phyloP scores from a whole-genome alignment of 2,888 invertebrate species.

The Ophion costatus region DNA sequence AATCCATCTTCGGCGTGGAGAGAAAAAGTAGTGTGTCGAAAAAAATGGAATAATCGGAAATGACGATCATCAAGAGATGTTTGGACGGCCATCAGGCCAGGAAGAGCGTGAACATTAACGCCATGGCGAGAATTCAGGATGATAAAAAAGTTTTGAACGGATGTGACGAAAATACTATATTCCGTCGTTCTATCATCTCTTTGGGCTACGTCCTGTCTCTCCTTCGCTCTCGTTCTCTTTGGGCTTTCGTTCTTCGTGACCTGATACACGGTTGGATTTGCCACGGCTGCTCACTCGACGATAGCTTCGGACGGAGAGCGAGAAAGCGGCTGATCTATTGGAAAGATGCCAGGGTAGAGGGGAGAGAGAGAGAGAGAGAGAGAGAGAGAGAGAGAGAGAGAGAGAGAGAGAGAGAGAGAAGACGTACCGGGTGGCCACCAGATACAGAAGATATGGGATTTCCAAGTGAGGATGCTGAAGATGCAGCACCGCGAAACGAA shows the following conservation, averaged over 20 bases:
- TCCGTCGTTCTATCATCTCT: conserved; percentile 21
- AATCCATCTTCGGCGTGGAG: conserved; percentile 24
- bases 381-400: conserved; percentile 38
- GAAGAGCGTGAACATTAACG: background rate
- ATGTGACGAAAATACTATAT: conserved; percentile 46
- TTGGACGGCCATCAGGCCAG: conserved; percentile 15
- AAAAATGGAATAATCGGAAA: conserved; percentile 53
- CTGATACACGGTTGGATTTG: conserved; percentile 52
- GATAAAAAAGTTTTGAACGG: conserved; percentile 41
- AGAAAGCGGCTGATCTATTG: background rate
- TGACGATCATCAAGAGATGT: conserved; percentile 50
- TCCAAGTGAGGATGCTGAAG: conserved; percentile 17
- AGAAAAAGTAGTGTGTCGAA: conserved; percentile 3
- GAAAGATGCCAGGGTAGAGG: no score
- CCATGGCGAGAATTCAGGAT: conserved; percentile 14
- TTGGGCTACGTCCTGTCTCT: conserved; percentile 2
- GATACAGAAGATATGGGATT: conserved; percentile 41
- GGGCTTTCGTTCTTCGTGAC: conserved; percentile 32
- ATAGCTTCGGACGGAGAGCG: conserved; percentile 43
- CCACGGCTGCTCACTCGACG: conserved; percentile 40
- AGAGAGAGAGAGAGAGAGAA: conserved; percentile 51
- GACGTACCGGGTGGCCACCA: conserved; percentile 61
- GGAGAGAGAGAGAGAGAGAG: conserved; percentile 60
- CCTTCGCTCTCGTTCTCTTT: conserved; percentile 10
- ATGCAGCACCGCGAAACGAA: conserved; percentile 46